Evolutionary conservation across 2,113 vertebrate species (phyloP).

Genomic region (Xenotilapia caudafasciata): DNA sequence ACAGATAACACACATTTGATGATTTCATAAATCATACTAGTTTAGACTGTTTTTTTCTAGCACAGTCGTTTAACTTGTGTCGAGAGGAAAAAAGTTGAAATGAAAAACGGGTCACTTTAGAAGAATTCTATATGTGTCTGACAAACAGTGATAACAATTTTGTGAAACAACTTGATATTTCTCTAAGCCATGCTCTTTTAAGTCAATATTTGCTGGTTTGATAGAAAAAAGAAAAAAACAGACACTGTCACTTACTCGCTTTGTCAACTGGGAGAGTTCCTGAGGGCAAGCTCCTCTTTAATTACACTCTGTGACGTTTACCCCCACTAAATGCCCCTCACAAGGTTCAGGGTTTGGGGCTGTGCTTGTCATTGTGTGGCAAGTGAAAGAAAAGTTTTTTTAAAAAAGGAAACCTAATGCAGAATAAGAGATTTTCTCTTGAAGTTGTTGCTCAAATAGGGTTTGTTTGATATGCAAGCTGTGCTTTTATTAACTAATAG

Average conservation of each 20-base stretch:
- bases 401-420: neutral
- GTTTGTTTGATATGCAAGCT: neutral
- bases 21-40: constrained; percentile 5
- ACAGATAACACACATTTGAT: constrained; percentile 23
- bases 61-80: neutral
- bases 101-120: constrained; percentile 16
- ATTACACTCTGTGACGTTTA: constrained; percentile 48
- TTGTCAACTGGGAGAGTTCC: constrained; percentile 30
- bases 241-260: constrained; percentile 47
- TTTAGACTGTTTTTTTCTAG: neutral
- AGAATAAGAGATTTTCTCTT: neutral
- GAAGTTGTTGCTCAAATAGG: neutral
- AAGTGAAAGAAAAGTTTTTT: neutral
- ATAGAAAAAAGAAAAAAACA: constrained; percentile 21
- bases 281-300: constrained; percentile 46
- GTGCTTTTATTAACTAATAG: neutral
- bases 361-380: constrained; percentile 1
- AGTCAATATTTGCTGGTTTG: constrained; percentile 47
- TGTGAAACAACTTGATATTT: constrained; percentile 52
- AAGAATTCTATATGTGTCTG: constrained; percentile 38
- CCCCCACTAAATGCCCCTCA: constrained; percentile 2
- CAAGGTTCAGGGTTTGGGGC: neutral
- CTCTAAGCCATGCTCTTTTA: constrained; percentile 49
- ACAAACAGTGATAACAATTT: constrained; percentile 53
- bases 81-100: neutral